Conservation (phyloP, 2,113 vertebrate species). For the Cavia porcellus region DNA sequence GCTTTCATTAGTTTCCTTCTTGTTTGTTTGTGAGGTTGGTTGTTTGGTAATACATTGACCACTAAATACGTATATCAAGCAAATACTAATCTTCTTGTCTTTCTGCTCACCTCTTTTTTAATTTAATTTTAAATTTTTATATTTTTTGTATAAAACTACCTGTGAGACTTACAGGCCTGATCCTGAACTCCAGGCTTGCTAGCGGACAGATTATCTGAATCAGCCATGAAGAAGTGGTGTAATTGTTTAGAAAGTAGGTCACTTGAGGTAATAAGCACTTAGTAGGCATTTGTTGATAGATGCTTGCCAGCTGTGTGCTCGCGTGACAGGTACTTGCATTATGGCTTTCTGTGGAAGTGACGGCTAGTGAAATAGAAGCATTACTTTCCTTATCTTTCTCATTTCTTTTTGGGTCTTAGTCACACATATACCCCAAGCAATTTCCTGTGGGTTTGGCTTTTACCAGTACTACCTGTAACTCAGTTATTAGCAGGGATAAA, state of each 20-base stretch:
- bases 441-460: not conserved
- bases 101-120: not conserved
- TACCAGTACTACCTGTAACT: not conserved
- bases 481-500: not conserved
- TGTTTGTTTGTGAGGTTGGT: not conserved
- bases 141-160: too few species aligned
- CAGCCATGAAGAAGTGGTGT: not conserved
- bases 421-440: not conserved
- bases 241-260: not conserved
- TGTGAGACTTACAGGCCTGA: not conserved
- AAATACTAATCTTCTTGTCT: not conserved
- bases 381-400: not conserved
- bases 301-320: too few species aligned
- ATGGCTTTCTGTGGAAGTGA: not conserved
- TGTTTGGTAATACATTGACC: not conserved
- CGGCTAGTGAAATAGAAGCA: not conserved
- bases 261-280: not conserved
- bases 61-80: not conserved
- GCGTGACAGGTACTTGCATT: accelerated
- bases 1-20: not conserved
- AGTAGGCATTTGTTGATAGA: not conserved
- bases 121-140: too few species aligned
- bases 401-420: not conserved
- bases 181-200: too few species aligned
- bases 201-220: accelerated